Evolutionary conservation across 2,797 vertebrate species (phyloP).

Genomic region (Novumbra hubbsi): DNA sequence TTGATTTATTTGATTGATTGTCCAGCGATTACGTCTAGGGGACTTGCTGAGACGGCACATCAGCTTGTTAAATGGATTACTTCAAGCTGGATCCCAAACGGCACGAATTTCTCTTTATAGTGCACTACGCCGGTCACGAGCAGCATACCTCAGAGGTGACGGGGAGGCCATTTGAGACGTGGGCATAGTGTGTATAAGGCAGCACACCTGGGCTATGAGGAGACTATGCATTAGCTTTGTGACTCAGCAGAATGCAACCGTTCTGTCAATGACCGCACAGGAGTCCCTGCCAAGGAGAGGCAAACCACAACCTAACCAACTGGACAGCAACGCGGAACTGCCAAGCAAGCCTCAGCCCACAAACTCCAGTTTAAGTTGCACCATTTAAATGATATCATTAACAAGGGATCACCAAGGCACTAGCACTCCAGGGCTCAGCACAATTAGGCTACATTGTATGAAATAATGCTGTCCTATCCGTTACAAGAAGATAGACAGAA

Average conservation of each 20-base stretch:
- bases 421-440: not conserved
- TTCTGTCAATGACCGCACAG: not conserved
- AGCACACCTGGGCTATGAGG: not conserved
- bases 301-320: not conserved
- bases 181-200: too few relatives aligned
- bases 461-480: not conserved
- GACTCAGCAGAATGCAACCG: conserved; percentile 4
- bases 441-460: not conserved
- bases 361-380: not conserved
- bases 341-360: too few relatives aligned
- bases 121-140: too few relatives aligned
- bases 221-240: not conserved
- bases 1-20: not conserved
- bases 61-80: not conserved
- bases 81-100: too few relatives aligned
- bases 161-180: too few relatives aligned
- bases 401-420: not conserved
- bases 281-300: not conserved
- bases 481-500: not conserved
- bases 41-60: not conserved
- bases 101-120: too few relatives aligned
- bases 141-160: too few relatives aligned
- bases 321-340: not conserved
- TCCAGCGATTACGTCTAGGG: not conserved
- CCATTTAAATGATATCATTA: not conserved